Evolutionary conservation across 1,140 invertebrate genomes (phyloP).

Genomic region (Lanistes nyassanus): DNA sequence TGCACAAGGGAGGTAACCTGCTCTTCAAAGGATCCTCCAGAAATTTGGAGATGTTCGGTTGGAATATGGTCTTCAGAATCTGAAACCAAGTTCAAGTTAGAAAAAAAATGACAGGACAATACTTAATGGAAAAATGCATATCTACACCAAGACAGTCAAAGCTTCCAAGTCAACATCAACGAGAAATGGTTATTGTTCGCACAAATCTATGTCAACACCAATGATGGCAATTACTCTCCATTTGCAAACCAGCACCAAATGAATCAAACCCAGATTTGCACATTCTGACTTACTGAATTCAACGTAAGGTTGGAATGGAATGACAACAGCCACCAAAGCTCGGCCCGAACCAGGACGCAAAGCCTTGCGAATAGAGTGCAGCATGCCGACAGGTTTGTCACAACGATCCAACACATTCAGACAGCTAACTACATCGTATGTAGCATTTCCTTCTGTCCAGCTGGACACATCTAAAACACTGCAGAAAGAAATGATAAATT

Average conservation of each 20-base stretch:
- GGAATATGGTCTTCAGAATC: constrained; percentile 77
- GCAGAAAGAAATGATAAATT: constrained; percentile 51
- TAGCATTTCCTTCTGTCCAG: constrained; percentile 72
- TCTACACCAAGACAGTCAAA: neutral
- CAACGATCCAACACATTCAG: constrained; percentile 92
- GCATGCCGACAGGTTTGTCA: constrained; percentile 79
- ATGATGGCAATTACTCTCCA: neutral
- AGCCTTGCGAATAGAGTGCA: constrained; percentile 75
- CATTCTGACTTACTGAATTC: constrained; percentile 72
- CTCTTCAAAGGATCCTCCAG: constrained; percentile 79
- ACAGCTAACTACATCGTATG: constrained; percentile 85
- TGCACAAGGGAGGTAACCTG: constrained; percentile 79
- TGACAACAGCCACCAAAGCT: constrained; percentile 83
- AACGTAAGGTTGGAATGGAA: constrained; percentile 91
- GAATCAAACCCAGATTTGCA: neutral
- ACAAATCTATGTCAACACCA: neutral
- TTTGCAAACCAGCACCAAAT: neutral
- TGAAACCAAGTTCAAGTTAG: constrained; percentile 33
- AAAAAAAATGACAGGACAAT: neutral
- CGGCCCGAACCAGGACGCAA: constrained; percentile 76
- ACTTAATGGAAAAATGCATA: neutral
- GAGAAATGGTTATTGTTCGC: neutral
- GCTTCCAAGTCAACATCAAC: no score
- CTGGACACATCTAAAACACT: constrained; percentile 81
- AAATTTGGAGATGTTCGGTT: constrained; percentile 76